phyloP scores from a whole-genome alignment of 2,797 vertebrate species.

The Luscinia luscinia region DNA sequence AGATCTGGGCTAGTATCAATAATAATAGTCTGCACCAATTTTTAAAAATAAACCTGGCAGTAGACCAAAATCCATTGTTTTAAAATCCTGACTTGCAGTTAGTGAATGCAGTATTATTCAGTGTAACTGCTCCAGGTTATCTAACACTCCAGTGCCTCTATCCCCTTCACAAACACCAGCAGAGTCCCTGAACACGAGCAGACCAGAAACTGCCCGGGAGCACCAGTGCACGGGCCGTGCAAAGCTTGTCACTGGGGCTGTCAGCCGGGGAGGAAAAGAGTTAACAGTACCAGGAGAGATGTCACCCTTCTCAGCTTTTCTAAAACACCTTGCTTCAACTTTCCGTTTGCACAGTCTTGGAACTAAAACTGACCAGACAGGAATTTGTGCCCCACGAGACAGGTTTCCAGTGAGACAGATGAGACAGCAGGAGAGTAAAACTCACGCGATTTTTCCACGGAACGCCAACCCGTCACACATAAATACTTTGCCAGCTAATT shows the following conservation, averaged over 20 bases:
- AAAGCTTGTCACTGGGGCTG: not conserved
- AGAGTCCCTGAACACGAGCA: not conserved
- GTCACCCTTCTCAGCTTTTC: not conserved
- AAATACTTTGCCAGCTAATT: not conserved
- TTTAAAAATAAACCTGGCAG: not conserved
- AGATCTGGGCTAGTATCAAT: not conserved
- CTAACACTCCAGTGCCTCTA: not conserved
- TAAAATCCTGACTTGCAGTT: not conserved
- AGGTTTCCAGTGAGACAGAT: slow-evolving; percentile 32
- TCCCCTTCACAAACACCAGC: not conserved
- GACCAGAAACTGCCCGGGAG: not conserved
- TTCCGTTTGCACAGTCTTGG: not conserved
- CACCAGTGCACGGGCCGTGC: fast-evolving
- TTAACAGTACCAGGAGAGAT: not conserved
- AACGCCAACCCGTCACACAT: not conserved
- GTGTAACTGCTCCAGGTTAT: not conserved
- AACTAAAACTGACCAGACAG: slow-evolving; percentile 51
- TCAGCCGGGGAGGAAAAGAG: not conserved
- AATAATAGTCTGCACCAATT: not conserved
- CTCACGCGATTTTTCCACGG: slow-evolving; percentile 22
- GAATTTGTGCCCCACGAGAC: slow-evolving; percentile 35
- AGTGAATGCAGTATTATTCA: not conserved
- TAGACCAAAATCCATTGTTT: not conserved
- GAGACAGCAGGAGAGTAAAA: slow-evolving; percentile 18
- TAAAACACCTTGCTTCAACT: slow-evolving; percentile 9